Conservation (phyloP, 2,888 invertebrate species). For the Pemphredon lugubris region DNA sequence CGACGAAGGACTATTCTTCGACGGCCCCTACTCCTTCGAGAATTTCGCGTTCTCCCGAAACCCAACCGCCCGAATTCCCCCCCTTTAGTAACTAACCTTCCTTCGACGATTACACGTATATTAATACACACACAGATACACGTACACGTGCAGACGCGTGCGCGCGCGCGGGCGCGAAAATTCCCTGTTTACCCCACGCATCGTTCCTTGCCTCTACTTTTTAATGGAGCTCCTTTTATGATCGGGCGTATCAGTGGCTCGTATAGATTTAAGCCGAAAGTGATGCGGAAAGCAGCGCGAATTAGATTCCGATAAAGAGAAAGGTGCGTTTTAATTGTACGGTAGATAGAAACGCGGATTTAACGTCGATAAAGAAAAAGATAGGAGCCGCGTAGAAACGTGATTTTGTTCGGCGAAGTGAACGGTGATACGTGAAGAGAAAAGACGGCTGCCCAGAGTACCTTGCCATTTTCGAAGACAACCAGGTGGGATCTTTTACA, state of each 20-base stretch:
- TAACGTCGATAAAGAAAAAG: no score
- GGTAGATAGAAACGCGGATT: no score
- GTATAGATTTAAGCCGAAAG: neutral
- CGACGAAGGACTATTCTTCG: slow-evolving; percentile 56
- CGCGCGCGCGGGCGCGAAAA: no score
- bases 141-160: neutral
- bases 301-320: no score
- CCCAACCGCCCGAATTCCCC: neutral
- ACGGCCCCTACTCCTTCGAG: slow-evolving; percentile 23
- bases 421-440: neutral
- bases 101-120: neutral
- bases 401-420: neutral
- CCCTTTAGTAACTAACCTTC: no score
- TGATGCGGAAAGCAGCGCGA: no score
- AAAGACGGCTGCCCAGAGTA: neutral
- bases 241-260: neutral
- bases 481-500: neutral
- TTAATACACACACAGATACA: neutral
- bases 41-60: slow-evolving; percentile 22
- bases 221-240: no score
- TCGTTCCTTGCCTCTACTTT: slow-evolving; percentile 45
- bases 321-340: no score
- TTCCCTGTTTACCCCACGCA: slow-evolving; percentile 23
- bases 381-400: no score
- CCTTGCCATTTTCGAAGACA: neutral